These are phyloP conservation scores for Tupaia chinensis DNA, from an alignment of 2,113 vertebrate genomes.

Conservation along the genomic window DNA sequence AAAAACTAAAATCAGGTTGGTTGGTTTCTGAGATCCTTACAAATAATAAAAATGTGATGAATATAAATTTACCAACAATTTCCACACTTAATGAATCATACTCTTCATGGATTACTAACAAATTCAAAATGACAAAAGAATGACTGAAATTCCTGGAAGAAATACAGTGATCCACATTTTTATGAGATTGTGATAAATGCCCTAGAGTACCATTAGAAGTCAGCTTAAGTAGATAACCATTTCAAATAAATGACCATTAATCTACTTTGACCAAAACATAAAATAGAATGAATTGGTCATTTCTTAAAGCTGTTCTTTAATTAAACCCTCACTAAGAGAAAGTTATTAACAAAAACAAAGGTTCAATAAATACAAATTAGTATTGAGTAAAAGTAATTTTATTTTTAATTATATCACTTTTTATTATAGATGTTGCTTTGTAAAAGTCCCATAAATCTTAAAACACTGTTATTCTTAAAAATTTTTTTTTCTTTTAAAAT, in stretches of 20 bases:
- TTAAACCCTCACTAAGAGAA: constrained; percentile 48
- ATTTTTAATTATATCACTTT: constrained; percentile 46
- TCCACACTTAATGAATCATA: constrained; percentile 77
- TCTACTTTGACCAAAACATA: constrained; percentile 76
- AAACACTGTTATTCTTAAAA: constrained; percentile 52
- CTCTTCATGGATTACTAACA: constrained; percentile 62
- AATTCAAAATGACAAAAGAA: constrained; percentile 68
- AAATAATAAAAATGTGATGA: constrained; percentile 73
- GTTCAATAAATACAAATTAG: constrained; percentile 16
- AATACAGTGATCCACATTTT: constrained; percentile 74
- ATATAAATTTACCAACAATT: constrained; percentile 68
- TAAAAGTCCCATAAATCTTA: constrained; percentile 31
- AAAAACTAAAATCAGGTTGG: constrained; percentile 65
- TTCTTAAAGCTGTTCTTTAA: constrained; percentile 61
- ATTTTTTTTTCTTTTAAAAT: no score
- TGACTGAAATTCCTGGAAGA: constrained; percentile 77
- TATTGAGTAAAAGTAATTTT: constrained; percentile 41
- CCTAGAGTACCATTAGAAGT: constrained; percentile 79
- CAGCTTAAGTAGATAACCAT: constrained; percentile 80
- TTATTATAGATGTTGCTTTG: constrained; percentile 26
- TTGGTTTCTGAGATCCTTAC: constrained; percentile 67
- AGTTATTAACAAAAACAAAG: constrained; percentile 39
- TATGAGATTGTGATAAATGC: constrained; percentile 76
- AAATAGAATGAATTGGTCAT: constrained; percentile 55
- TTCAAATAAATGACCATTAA: constrained; percentile 84